These are phyloP conservation scores for Gymnosoma rotundatum DNA, from an alignment of 2,888 invertebrate species.

Conservation along the genomic window DNA sequence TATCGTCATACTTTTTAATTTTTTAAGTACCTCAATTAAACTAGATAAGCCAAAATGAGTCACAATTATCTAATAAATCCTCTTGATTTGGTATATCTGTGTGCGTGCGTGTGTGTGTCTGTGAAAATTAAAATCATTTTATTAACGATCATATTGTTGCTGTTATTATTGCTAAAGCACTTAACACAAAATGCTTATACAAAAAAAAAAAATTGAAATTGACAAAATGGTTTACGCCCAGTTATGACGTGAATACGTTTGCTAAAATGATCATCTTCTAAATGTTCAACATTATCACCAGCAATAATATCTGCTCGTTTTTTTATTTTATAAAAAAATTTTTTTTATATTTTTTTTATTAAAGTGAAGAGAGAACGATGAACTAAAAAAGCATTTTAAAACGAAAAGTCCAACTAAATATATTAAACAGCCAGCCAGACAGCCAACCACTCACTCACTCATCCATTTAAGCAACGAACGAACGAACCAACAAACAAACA, in stretches of 20 bases:
- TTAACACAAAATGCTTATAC: slow-evolving; percentile 49
- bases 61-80: slow-evolving; percentile 68
- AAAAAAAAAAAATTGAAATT: slow-evolving; percentile 28
- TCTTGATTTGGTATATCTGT: slow-evolving; percentile 12
- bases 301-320: slow-evolving; percentile 36
- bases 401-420: slow-evolving; percentile 40
- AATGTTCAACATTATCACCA: slow-evolving; percentile 54
- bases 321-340: slow-evolving; percentile 28
- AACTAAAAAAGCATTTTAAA: slow-evolving; percentile 42
- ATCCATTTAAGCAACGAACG: slow-evolving; percentile 50
- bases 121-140: slow-evolving; percentile 49
- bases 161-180: slow-evolving; percentile 65
- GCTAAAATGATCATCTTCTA: slow-evolving; percentile 54
- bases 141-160: slow-evolving; percentile 60
- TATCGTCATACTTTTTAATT: not conserved
- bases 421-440: not conserved
- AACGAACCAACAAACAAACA: slow-evolving; percentile 12
- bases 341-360: slow-evolving; percentile 44
- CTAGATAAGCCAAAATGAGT: slow-evolving; percentile 58
- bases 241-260: slow-evolving; percentile 69
- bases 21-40: slow-evolving; percentile 59
- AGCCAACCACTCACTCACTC: slow-evolving; percentile 47
- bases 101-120: not conserved
- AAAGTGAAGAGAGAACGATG: slow-evolving; percentile 39
- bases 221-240: slow-evolving; percentile 70